Percentiles rank a stretch among this genome's conserved stretches.
Conservation (phyloP, 2,113 vertebrate genomes). For the Platysteira castanea region DNA sequence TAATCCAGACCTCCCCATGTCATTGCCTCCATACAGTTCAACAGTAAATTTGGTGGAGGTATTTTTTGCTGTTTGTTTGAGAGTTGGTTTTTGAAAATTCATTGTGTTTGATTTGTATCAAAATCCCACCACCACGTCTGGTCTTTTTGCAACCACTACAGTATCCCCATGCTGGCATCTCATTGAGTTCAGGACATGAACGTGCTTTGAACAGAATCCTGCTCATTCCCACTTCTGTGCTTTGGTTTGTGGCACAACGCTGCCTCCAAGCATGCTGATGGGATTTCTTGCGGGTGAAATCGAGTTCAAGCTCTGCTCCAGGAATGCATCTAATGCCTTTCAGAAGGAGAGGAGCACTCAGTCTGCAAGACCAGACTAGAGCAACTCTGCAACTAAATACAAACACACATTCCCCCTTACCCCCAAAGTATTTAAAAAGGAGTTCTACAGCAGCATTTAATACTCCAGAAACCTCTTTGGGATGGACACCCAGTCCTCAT, state of each 20-base stretch:
- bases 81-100: background rate
- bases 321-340: background rate
- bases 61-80: background rate
- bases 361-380: background rate
- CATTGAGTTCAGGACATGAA: rapidly evolving
- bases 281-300: background rate
- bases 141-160: rapidly evolving
- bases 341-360: background rate
- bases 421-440: background rate
- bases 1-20: background rate
- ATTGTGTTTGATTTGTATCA: background rate
- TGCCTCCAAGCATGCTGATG: background rate
- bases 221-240: background rate
- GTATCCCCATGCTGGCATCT: background rate
- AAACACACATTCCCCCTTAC: background rate
- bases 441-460: background rate
- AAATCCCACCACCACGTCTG: background rate
- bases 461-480: background rate
- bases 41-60: background rate
- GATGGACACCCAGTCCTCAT: background rate
- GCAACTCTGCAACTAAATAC: background rate
- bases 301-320: background rate
- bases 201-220: rapidly evolving
- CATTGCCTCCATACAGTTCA: background rate
- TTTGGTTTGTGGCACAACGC: background rate